Evolutionary conservation across 2,113 vertebrate genomes (phyloP).

Genomic region (Callorhinus ursinus): DNA sequence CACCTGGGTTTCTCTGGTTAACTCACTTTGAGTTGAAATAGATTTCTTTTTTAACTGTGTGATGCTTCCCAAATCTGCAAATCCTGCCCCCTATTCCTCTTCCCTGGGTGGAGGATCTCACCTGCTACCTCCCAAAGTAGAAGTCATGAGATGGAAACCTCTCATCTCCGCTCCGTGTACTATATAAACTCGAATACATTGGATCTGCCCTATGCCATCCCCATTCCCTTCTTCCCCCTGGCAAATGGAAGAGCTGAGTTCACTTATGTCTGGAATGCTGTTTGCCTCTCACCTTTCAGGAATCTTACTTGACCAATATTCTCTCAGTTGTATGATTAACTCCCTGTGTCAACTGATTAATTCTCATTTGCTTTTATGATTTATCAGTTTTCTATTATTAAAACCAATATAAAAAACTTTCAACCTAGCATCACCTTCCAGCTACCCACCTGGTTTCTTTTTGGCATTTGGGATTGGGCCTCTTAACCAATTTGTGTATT

Average conservation of each 20-base stretch:
- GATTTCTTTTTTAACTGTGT: not conserved
- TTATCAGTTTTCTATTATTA: not conserved
- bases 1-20: not conserved
- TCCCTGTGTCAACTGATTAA: not conserved
- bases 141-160: not conserved
- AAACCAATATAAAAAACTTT: not conserved
- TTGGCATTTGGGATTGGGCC: not conserved
- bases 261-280: rapidly evolving
- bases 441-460: not conserved
- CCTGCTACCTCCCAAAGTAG: not conserved
- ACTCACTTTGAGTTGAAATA: not conserved
- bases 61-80: not conserved
- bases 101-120: not conserved
- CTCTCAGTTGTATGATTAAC: not conserved
- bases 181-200: rapidly evolving
- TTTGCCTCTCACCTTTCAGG: not conserved
- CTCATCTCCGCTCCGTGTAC: not conserved
- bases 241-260: not conserved
- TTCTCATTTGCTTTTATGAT: not conserved
- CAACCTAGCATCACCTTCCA: not conserved
- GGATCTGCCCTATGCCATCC: rapidly evolving
- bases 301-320: not conserved
- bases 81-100: not conserved
- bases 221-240: not conserved
- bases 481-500: not conserved